Conservation (phyloP, 2,797 vertebrate species). For the Synaphobranchus kaupii region DNA sequence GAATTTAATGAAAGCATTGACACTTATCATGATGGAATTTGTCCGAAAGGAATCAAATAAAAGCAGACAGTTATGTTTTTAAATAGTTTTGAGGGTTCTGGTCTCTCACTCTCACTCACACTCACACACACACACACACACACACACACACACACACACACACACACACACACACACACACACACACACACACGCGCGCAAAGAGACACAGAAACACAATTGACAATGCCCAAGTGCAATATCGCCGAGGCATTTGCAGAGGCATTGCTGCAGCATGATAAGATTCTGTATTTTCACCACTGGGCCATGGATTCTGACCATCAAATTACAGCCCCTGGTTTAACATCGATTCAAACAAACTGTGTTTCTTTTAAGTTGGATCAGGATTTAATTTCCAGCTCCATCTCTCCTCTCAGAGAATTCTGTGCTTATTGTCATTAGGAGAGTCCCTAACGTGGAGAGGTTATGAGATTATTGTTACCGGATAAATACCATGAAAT, state of each 20-base stretch:
- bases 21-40: neutral
- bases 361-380: neutral
- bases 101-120: no score
- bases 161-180: neutral
- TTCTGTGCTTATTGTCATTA: neutral
- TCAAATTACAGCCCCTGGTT: neutral
- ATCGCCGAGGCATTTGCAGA: neutral
- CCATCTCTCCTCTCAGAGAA: neutral
- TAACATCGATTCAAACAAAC: neutral
- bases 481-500: neutral
- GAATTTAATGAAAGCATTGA: neutral
- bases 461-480: neutral
- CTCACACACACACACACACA: neutral
- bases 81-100: neutral
- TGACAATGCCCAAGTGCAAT: neutral
- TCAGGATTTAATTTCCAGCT: neutral
- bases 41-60: neutral
- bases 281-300: no score
- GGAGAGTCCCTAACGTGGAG: neutral
- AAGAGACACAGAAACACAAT: neutral
- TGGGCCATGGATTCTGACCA: no score
- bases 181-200: neutral
- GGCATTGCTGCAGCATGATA: no score
- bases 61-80: neutral
- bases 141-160: neutral